Evolutionary conservation across 2,888 invertebrate genomes (phyloP), one percentile per base, ranked within the genome.

Genomic region (Phortica okadai): DNA sequence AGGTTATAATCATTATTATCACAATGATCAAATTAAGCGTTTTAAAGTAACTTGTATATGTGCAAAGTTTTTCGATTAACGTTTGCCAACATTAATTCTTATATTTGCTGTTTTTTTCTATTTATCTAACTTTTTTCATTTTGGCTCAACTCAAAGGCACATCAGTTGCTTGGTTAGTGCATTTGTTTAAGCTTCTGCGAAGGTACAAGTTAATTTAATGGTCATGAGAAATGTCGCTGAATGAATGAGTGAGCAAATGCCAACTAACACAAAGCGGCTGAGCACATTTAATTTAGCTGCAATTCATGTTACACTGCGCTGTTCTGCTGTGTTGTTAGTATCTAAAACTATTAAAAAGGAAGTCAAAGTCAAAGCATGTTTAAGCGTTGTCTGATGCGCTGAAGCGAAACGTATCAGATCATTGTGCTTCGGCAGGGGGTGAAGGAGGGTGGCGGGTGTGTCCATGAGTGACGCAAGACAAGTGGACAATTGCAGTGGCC

Each of bases 41-140:
- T 85, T 86, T 87, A 83, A 85, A 85, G 86, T 86, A 86, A 85
- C 84, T 87, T 85, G 84, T 85, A 86, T 85, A 87, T 87, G 85
- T 77, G 74, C 83, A 87, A 85, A 85, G 86, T 85, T 85, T 85
- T 85, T 87, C 87, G 85, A 85, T 87, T 85, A 87, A 87, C 87
- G 84, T 87, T 87, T 59, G 74, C 70, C 25, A 11, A 25, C 62
- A 62, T 62, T 62, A 16, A 62, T 21, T 21, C 21, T 62, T 62
- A 7, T 25, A 62, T n/a, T 62, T 7, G 21, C 7, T 21, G 6
- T 44, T 33, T 70, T 70, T 33, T 8, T 56, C 54, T 70, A 11
- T 11, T 44, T 5, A 5, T 33, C 33, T 33, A 33, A 33, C 3
- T 33, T 33, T 33, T 4, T 33, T 33, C 33, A 21, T 50, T 69